Base-by-base conservation (phyloP, 2,113 vertebrate genomes). In the Caracal caracal region DNA sequence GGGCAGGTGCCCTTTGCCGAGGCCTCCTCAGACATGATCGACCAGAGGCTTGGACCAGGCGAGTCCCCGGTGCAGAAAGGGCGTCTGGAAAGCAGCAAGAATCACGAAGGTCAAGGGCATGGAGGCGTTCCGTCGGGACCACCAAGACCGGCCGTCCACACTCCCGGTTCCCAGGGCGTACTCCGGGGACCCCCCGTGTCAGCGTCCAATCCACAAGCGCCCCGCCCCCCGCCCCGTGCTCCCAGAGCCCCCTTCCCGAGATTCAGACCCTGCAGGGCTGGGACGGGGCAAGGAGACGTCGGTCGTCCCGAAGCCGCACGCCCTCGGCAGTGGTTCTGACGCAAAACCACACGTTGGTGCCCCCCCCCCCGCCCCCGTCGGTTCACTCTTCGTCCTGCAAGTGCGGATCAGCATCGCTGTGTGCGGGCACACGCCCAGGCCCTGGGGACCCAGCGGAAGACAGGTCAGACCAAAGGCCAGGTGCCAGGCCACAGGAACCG, bases 371-470 rank as follows among this genome's bases (percentile, higher is more conserved):
- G 22, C 3, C 30, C 84, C 8, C 20, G 43, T 43, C 7, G 43
- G 43, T 43, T 40, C 47, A 6, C 26, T 24, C 9, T 2, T 9
- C 80, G 1, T 13, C 43, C 24, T 2, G 10, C 33, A 6, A 28
- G 6, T 7, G 11, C 4, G 11, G 22, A 9, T 15, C 16, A 6
- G 22, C 43, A 8, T 17, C 1, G 2, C 16, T 12, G 16, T 0
- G 24, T 11, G 47, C 4, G 0, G 59, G n/a, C 82, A 47, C 6
- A 0, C 40, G 9, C 4, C 9, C 33, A 10, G 15, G 47, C 43
- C 3, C 63, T 37, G 11, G 63, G 40, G 76, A 37, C 1, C 9
- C 22, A 0, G 28, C 7, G 7, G 43, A 43, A 43, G 7, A 43
- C 43, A 43, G 43, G 43, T 7, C 43, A 43, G 43, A 9, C 43